Conservation (phyloP, 2,113 vertebrate genomes). For the Pseudorasbora parva region DNA sequence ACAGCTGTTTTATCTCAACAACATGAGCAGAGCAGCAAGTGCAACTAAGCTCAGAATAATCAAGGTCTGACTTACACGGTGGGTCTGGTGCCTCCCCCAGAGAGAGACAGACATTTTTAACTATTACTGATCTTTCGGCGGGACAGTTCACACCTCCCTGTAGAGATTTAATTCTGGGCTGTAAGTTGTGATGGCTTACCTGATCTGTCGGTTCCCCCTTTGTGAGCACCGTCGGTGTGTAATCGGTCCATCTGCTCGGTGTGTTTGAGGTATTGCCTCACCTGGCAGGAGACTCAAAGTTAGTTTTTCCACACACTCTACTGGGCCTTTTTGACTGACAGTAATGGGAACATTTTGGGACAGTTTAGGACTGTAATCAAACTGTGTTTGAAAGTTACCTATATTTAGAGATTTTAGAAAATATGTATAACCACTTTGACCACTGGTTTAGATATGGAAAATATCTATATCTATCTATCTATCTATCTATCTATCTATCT, state of each 20-base stretch:
- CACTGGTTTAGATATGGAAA: no score
- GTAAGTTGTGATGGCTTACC: conserved; percentile 49
- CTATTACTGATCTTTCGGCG: conserved; percentile 33
- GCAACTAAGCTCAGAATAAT: conserved; percentile 15
- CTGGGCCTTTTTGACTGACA: conserved; percentile 54
- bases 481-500: no score
- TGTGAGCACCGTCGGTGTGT: conserved; percentile 55
- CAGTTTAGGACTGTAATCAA: conserved; percentile 35
- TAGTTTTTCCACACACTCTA: conserved; percentile 47
- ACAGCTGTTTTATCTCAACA: conserved; percentile 39
- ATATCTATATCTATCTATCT: no score
- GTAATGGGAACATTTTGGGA: conserved; percentile 47
- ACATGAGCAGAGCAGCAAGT: conserved; percentile 17
- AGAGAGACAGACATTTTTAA: conserved; percentile 36
- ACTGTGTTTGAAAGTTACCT: not conserved
- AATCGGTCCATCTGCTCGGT: conserved; percentile 58
- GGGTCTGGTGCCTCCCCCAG: conserved; percentile 24
- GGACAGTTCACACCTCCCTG: conserved; percentile 42
- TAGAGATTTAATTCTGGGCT: conserved; percentile 41
- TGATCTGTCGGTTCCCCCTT: conserved; percentile 53
- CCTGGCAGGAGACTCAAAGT: conserved; percentile 56
- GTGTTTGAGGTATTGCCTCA: conserved; percentile 54
- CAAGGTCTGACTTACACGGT: not conserved
- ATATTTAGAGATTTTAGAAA: conserved; percentile 7
- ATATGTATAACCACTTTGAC: not conserved